Evolutionary conservation across 2,113 vertebrate species (phyloP).

Genomic region (Zeus faber): DNA sequence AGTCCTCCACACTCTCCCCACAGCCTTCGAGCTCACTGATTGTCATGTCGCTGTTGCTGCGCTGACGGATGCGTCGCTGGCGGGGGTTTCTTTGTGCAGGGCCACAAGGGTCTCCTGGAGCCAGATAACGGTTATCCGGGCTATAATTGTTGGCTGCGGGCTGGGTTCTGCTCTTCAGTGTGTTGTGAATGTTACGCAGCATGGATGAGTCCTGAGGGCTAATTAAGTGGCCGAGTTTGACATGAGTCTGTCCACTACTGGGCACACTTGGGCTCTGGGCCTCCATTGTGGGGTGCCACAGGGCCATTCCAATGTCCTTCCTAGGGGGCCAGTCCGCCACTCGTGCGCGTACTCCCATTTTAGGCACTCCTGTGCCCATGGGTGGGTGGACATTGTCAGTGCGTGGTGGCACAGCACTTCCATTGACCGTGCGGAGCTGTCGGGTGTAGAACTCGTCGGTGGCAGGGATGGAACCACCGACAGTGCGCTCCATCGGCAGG

Average conservation of each 20-base stretch:
- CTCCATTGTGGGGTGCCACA: slow-evolving; percentile 58
- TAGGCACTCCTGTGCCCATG: slow-evolving; percentile 88
- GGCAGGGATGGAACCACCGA: slow-evolving; percentile 83
- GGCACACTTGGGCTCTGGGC: slow-evolving; percentile 43
- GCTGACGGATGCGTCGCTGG: slow-evolving; percentile 85
- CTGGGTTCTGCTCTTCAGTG: slow-evolving; percentile 85
- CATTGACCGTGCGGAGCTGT: slow-evolving; percentile 87
- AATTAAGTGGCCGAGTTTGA: slow-evolving; percentile 78
- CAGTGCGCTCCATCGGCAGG: slow-evolving; percentile 86
- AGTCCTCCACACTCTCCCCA: slow-evolving; percentile 90
- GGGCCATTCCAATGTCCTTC: slow-evolving; percentile 77
- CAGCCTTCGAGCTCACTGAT: slow-evolving; percentile 88
- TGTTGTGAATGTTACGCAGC: slow-evolving; percentile 92
- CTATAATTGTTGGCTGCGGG: slow-evolving; percentile 62
- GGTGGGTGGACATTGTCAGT: slow-evolving; percentile 83
- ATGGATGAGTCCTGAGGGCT: slow-evolving; percentile 90
- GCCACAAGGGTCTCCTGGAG: slow-evolving; percentile 82
- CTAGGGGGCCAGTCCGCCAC: slow-evolving; percentile 96
- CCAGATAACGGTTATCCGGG: slow-evolving; percentile 83
- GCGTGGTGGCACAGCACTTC: slow-evolving; percentile 77
- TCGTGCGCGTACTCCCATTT: slow-evolving; percentile 94
- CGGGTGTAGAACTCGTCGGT: slow-evolving; percentile 92
- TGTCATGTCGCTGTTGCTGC: slow-evolving; percentile 95
- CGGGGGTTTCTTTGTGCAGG: slow-evolving; percentile 82
- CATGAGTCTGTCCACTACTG: slow-evolving; percentile 45